Evolutionary conservation across 2,113 vertebrate genomes (phyloP).

Genomic region (Corythornis cristatus): DNA sequence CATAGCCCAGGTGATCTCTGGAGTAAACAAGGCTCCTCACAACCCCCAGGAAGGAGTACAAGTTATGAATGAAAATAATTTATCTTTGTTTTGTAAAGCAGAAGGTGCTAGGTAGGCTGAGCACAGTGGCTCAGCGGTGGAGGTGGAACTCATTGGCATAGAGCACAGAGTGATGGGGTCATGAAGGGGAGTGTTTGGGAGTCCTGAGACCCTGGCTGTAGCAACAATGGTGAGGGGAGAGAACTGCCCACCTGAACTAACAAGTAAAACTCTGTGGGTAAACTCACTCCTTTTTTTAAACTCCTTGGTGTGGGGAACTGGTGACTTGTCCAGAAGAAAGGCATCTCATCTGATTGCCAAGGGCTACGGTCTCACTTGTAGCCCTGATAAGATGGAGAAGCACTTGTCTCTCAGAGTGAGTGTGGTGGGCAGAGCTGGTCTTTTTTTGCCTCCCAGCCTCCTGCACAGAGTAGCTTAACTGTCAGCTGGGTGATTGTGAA

Average conservation of each 20-base stretch:
- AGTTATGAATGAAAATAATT: slow-evolving; percentile 9
- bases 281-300: neutral
- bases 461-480: neutral
- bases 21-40: neutral
- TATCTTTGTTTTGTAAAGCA: neutral
- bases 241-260: neutral
- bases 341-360: neutral
- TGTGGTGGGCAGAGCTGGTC: neutral
- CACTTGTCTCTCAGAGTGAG: neutral
- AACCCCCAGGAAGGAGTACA: neutral
- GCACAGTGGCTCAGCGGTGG: fast-evolving
- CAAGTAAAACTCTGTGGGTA: neutral
- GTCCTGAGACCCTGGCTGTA: neutral
- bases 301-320: neutral
- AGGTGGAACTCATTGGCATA: neutral
- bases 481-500: neutral
- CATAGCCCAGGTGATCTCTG: neutral
- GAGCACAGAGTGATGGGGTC: fast-evolving
- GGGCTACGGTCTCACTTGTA: neutral
- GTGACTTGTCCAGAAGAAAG: neutral
- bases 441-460: neutral
- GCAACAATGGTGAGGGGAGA: fast-evolving
- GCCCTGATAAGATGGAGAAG: neutral
- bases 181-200: neutral
- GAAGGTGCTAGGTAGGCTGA: neutral